These are phyloP conservation scores for Colinus virginianus DNA, from an alignment of 2,113 vertebrate genomes.

Conservation along the genomic window DNA sequence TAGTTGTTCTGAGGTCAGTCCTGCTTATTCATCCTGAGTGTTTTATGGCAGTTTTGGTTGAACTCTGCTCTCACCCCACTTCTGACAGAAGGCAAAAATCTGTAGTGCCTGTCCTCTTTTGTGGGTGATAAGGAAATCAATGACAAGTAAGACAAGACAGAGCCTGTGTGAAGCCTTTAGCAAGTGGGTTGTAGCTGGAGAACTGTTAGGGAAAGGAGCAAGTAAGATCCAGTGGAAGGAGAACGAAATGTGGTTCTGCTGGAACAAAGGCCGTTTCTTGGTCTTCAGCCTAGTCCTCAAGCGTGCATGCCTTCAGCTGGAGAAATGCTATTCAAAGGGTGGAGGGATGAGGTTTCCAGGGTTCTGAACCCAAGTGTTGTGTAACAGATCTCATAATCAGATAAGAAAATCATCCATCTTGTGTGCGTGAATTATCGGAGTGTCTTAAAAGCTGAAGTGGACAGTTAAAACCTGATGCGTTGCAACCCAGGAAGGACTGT, in stretches of 20 bases:
- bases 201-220: neutral
- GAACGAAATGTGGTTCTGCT: neutral
- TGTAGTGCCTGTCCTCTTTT: neutral
- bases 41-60: neutral
- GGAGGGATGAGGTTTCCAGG: neutral
- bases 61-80: neutral
- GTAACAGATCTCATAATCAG: neutral
- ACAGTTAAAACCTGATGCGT: neutral
- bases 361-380: neutral
- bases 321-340: neutral
- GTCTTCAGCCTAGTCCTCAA: neutral
- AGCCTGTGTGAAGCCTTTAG: neutral
- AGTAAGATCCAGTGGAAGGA: neutral
- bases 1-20: neutral
- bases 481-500: neutral
- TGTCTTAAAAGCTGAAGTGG: neutral
- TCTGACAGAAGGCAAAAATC: neutral
- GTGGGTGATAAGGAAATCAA: neutral
- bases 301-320: neutral
- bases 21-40: neutral
- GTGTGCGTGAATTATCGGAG: neutral
- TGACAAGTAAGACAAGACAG: neutral
- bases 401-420: accelerated
- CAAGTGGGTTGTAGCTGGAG: neutral
- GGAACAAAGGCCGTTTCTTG: neutral